phyloP scores from a whole-genome alignment of 2,113 vertebrate species.

The Pygoscelis adeliae region DNA sequence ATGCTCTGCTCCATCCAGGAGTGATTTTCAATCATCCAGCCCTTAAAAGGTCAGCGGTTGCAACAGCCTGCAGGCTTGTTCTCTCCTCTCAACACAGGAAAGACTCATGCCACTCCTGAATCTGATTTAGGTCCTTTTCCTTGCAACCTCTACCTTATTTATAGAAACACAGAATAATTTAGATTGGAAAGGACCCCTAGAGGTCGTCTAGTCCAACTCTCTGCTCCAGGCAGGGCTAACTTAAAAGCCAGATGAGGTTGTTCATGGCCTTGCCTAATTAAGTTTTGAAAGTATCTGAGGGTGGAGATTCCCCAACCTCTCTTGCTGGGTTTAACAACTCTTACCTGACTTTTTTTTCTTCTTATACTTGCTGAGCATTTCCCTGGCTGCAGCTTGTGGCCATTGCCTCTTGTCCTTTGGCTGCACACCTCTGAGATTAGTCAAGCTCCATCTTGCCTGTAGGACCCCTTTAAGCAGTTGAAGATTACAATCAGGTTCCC shows the following conservation, averaged over 20 bases:
- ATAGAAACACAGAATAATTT: slow-evolving; percentile 46
- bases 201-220: slow-evolving; percentile 1
- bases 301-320: neutral
- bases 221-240: neutral
- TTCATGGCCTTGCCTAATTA: neutral
- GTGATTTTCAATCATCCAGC: slow-evolving; percentile 33
- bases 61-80: slow-evolving; percentile 2
- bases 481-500: neutral
- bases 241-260: slow-evolving; percentile 10
- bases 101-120: slow-evolving; percentile 31
- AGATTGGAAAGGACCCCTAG: slow-evolving; percentile 26
- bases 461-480: neutral
- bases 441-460: neutral
- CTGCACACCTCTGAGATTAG: neutral
- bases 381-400: neutral
- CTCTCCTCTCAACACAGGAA: slow-evolving; percentile 46
- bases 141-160: slow-evolving; percentile 25
- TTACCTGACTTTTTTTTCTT: neutral
- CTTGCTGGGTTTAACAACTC: neutral
- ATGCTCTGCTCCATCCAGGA: neutral
- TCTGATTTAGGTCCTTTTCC: slow-evolving; percentile 39
- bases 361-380: neutral
- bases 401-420: neutral
- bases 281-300: neutral
- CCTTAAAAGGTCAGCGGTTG: slow-evolving; percentile 16